Base-by-base conservation (phyloP, 2,888 invertebrate genomes). In the Choreutis nemorana region DNA sequence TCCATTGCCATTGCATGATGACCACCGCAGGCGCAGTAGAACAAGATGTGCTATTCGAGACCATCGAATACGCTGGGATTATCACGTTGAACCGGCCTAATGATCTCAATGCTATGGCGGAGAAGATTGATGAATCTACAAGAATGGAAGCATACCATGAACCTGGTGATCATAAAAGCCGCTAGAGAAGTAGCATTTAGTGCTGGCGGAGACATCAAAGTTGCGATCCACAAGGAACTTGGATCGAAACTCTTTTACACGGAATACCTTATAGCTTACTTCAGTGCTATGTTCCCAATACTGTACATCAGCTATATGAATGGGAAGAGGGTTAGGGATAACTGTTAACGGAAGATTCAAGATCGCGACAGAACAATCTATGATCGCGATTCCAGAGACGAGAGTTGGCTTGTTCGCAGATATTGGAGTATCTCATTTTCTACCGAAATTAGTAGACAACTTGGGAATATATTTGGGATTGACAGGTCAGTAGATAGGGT, bases 311-410 rank as follows among this genome's bases (percentile, higher is more conserved):
- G 98, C 2, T 56, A 98, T 3, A 93, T 99, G 32, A 86, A 94
- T 78, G 97, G 97, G 2, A 21, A 97, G 97, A 30, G 98, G 98
- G 18, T 88, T 96, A 26, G 98, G 98, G 0, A 47, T 99, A 14
- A 97, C 97, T 1, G 91, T 98, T 0, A 97, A 98, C 67, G 97
- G 97, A 0, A 83, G 84, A 46, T 98, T 93, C 60, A 83, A 97
- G 35, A 86, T 99, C 14, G 97, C 97, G 0, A 97, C 97, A 0
- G 98, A 99, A 60, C 88, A 86, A 45, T 96, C 97, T 0, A 49
- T 97, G 14, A 93, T 97, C 60, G 97, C 98, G 0, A 99, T 99
- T 98, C 99, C 99, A 0, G 99, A 99, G 79, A 97, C 97, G 0
- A 93, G 90, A n/a, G 96, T 99, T 46, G 98, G 97, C 5, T 73